These are phyloP conservation scores for Emydura subglobosa DNA, from an alignment of 2,113 vertebrate species.

Conservation along the genomic window DNA sequence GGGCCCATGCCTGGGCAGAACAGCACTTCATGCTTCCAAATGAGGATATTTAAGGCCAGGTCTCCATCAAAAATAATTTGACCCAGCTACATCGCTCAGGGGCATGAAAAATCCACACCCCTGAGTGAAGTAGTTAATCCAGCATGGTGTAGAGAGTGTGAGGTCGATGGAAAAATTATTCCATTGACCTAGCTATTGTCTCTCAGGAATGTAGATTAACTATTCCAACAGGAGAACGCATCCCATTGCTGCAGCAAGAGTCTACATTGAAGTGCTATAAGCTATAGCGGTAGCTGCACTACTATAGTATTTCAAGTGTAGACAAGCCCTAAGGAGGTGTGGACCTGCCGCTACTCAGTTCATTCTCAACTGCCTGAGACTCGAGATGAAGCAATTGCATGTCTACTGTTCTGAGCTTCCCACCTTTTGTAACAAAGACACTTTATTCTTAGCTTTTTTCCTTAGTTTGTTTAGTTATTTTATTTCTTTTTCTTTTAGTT, in stretches of 20 bases:
- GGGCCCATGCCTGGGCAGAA: neutral
- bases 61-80: neutral
- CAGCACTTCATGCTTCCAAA: neutral
- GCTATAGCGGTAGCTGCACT: neutral
- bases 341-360: neutral
- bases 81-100: neutral
- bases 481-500: too few species aligned
- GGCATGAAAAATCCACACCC: neutral
- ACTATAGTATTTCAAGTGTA: neutral
- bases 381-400: neutral
- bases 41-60: neutral
- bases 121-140: neutral
- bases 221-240: neutral
- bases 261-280: neutral
- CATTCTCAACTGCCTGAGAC: neutral
- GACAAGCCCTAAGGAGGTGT: neutral
- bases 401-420: too few species aligned
- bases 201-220: neutral
- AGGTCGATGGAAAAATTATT: neutral
- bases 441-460: too few species aligned
- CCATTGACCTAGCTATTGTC: neutral
- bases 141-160: neutral
- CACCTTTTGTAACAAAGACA: too few species aligned
- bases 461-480: too few species aligned
- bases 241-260: neutral